Evolutionary conservation across 2,888 invertebrate species (phyloP), one percentile per base, ranked within the genome.

Genomic region (Tanaodytes sp.): DNA sequence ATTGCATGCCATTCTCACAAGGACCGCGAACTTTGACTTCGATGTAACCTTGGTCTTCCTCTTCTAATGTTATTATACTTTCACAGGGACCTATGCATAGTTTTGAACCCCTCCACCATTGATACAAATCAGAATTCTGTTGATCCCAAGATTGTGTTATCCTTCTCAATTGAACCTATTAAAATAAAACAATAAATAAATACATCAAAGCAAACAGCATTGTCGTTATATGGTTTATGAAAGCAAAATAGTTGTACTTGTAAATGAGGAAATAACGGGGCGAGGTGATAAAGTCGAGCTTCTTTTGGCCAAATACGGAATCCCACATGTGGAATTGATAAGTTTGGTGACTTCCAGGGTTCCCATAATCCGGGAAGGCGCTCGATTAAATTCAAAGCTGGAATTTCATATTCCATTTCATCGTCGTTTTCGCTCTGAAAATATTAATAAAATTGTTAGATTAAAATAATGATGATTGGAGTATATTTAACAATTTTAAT

Each of bases 401-500:
- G 92, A 79, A 93, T 92, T 84, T 93, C 93, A 80, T 90, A 93
- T 77, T 92, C 91, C 11, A 90, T 85, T 76, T 92, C 92, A 27
- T 84, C 84, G 1, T 89, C 91, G 62, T 91, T 88, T 75, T 91
- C 91, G 81, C 90, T 91, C 87, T 90, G 84, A 59, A 84, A 84
- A 18, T 54, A 14, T n/a, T n/a, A n/a, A n/a, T n/a, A n/a, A n/a
- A n/a, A n/a, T n/a, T n/a, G n/a, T 27, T 5, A 27, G 5, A 9
- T 8, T 27, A 9, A 27, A 27, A 27, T 27, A 27, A 27, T 27
- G 9, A 27, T 9, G 27, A 9, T 27, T 27, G 5, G 9, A 27
- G 9, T 9, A 27, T 27, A 8, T 5, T 9, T 9, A 9, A 5
- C 9, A 9, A 9, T 27, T 27, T 27, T 5, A 8, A 27, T 27